These are phyloP conservation scores for Torymus tubicola DNA, from an alignment of 2,888 invertebrate genomes.

Conservation along the genomic window DNA sequence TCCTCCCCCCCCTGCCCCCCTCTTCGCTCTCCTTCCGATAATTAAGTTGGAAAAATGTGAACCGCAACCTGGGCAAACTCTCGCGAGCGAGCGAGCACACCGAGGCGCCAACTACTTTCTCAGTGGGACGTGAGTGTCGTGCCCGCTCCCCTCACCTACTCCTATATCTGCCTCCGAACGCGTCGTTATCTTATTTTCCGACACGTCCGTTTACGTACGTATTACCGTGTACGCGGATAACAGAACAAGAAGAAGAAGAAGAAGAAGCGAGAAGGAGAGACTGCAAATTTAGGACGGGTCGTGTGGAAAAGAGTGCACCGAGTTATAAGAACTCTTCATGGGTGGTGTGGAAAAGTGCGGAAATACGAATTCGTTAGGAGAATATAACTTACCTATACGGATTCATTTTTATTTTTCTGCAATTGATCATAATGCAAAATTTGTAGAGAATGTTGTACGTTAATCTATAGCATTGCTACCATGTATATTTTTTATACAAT, in stretches of 20 bases:
- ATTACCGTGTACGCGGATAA: not conserved
- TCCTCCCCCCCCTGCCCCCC: slow-evolving; percentile 58
- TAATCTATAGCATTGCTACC: too few relatives aligned
- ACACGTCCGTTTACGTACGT: not conserved
- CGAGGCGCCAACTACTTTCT: slow-evolving; percentile 33
- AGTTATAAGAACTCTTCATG: too few relatives aligned
- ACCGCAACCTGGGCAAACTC: slow-evolving; percentile 56
- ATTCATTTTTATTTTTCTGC: too few relatives aligned
- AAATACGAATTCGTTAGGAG: too few relatives aligned
- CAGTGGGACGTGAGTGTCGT: not conserved
- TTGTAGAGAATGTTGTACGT: too few relatives aligned
- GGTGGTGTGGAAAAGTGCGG: too few relatives aligned
- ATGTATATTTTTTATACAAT: too few relatives aligned
- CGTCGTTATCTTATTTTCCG: slow-evolving; percentile 43
- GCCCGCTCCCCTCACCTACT: too few relatives aligned
- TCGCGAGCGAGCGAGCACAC: not conserved
- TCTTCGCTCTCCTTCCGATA: slow-evolving; percentile 65
- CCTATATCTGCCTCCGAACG: not conserved
- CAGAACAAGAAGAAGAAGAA: not conserved
- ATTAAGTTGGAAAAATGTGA: slow-evolving; percentile 72
- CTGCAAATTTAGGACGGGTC: not conserved
- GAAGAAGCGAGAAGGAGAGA: too few relatives aligned
- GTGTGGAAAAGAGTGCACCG: too few relatives aligned
- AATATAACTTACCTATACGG: too few relatives aligned
- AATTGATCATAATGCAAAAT: too few relatives aligned